Evolutionary conservation across 2,113 vertebrate genomes (phyloP).

Genomic region (Nyctibius bracteatus): DNA sequence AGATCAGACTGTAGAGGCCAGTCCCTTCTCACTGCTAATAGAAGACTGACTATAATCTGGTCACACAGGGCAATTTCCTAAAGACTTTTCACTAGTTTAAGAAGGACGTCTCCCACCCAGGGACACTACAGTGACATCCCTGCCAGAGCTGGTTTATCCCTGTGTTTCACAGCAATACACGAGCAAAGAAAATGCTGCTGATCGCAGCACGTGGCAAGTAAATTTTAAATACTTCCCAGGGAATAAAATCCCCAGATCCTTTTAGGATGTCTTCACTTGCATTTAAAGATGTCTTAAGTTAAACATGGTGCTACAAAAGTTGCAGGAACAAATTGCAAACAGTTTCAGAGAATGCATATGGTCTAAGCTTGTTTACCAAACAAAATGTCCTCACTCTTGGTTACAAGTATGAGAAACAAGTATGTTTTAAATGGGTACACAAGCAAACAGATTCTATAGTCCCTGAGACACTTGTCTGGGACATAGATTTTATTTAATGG

Average conservation of each 20-base stretch:
- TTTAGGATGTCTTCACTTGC: background rate
- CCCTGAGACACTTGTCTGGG: background rate
- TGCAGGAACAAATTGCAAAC: background rate
- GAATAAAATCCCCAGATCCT: background rate
- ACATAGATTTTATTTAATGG: background rate
- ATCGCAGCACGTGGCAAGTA: background rate
- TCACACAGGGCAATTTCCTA: background rate
- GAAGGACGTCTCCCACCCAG: background rate
- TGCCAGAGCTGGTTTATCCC: background rate
- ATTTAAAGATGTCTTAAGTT: background rate
- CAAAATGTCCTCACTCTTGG: background rate
- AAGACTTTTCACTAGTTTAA: background rate
- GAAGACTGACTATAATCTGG: background rate
- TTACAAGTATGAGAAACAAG: background rate
- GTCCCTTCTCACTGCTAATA: background rate
- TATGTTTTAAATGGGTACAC: background rate
- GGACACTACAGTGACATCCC: background rate
- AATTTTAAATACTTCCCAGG: background rate
- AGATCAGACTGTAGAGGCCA: background rate
- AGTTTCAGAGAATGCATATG: background rate
- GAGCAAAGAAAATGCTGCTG: conserved; percentile 5
- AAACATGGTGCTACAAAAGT: background rate
- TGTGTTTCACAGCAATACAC: background rate
- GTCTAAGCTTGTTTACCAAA: background rate
- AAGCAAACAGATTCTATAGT: background rate